These are phyloP conservation scores for Brachionus koreanus DNA, from an alignment of 1,140 invertebrate genomes.

Conservation along the genomic window DNA sequence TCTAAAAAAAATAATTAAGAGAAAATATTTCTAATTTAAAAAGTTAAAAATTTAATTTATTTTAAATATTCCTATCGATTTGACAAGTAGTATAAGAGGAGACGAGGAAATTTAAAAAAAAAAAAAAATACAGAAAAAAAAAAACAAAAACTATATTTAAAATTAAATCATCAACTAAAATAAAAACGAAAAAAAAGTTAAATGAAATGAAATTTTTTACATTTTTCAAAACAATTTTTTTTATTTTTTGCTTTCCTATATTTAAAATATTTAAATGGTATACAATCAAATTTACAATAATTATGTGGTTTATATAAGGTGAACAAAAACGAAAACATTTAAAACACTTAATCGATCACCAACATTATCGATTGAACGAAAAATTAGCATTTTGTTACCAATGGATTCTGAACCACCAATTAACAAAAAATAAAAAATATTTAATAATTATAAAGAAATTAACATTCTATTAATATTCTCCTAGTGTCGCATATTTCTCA, in stretches of 20 bases:
- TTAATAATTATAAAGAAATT: neutral
- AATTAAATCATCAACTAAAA: conserved; percentile 10
- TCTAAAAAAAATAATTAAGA: neutral
- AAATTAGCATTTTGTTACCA: neutral
- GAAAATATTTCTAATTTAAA: neutral
- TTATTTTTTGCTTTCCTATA: too few species aligned
- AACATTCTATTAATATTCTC: neutral
- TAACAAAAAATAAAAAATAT: neutral
- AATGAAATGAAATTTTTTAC: neutral
- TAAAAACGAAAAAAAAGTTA: neutral
- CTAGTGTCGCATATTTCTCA: neutral
- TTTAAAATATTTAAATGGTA: neutral
- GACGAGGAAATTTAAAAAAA: neutral
- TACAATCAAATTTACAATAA: neutral
- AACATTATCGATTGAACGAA: neutral
- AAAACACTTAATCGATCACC: neutral
- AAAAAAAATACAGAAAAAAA: neutral
- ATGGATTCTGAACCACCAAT: neutral
- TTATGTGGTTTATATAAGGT: neutral
- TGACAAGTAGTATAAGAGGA: neutral
- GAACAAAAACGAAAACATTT: neutral
- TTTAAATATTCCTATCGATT: neutral
- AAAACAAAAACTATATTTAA: neutral
- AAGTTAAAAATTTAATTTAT: neutral
- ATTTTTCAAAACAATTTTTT: neutral